Evolutionary conservation across 2,113 vertebrate species (phyloP).

Genomic region (Oryzias melastigma): DNA sequence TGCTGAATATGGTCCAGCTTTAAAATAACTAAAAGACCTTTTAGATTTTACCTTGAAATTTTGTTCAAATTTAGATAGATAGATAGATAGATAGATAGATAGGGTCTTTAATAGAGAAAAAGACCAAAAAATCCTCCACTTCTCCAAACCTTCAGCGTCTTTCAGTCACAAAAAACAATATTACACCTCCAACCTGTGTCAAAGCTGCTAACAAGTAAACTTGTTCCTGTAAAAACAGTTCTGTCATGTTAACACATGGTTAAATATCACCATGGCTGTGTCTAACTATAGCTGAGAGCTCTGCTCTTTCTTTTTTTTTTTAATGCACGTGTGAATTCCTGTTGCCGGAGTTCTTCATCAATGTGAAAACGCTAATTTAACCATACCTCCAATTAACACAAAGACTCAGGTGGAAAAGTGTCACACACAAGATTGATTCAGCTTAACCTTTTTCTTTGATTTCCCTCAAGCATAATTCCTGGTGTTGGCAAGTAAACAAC

Average conservation of each 20-base stretch:
- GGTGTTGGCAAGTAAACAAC: conserved; percentile 48
- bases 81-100: too few species aligned
- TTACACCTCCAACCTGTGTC: conserved; percentile 12
- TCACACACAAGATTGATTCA: conserved; percentile 45
- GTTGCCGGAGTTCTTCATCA: conserved; percentile 49
- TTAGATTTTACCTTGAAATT: too few species aligned
- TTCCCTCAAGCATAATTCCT: conserved; percentile 62
- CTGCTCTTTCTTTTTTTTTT: conserved; percentile 26
- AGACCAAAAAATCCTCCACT: neutral
- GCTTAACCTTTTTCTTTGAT: conserved; percentile 73
- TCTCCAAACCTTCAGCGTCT: neutral
- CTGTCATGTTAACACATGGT: conserved; percentile 63
- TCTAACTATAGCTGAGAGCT: conserved; percentile 46
- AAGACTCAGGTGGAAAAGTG: conserved; percentile 62
- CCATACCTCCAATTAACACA: conserved; percentile 59
- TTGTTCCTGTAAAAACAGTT: conserved; percentile 33
- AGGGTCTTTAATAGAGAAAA: too few species aligned
- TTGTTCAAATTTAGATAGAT: too few species aligned
- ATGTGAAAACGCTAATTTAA: conserved; percentile 67
- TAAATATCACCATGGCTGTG: conserved; percentile 55
- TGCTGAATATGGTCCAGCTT: too few species aligned
- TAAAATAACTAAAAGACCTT: too few species aligned
- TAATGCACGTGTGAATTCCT: conserved; percentile 60
- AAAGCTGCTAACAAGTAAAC: conserved; percentile 27
- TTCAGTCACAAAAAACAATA: conserved; percentile 3